Percentiles rank a stretch among this genome's conserved stretches.
phyloP scores from a whole-genome alignment of 2,797 vertebrate genomes.

The Acrossocheilus fasciatus region DNA sequence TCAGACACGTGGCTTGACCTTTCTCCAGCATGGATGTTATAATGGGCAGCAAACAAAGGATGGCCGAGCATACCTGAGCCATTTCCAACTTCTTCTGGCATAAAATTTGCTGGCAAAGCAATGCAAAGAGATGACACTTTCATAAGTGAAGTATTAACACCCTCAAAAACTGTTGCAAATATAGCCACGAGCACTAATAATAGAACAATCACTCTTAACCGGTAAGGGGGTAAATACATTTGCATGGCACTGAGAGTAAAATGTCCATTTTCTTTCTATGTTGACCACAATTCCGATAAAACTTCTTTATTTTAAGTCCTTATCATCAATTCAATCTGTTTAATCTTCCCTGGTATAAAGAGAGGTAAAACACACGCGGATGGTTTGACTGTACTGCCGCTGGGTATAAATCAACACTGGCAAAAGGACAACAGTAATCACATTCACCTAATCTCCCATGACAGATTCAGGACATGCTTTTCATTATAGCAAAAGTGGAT shows the following conservation, averaged over 20 bases:
- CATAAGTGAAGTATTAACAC: constrained; percentile 12
- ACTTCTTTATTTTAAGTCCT: constrained; percentile 69
- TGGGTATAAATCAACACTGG: constrained; percentile 85
- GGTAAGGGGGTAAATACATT: not conserved
- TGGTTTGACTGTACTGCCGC: constrained; percentile 76
- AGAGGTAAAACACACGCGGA: constrained; percentile 73
- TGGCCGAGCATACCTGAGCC: not conserved
- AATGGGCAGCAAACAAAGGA: constrained; percentile 32
- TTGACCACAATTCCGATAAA: constrained; percentile 65
- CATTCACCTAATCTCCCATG: constrained; percentile 93
- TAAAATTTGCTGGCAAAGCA: not conserved
- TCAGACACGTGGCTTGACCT: constrained; percentile 27
- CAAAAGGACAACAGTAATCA: constrained; percentile 93
- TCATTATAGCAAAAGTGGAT: constrained; percentile 94
- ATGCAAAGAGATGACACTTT: not conserved
- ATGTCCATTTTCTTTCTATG: not conserved
- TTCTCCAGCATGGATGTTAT: constrained; percentile 5
- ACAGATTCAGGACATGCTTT: constrained; percentile 97
- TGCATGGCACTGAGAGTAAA: constrained; percentile 12
- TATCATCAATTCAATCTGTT: constrained; percentile 72
- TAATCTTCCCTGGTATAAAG: constrained; percentile 64
- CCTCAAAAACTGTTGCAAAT: not conserved
- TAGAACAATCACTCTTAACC: not conserved
- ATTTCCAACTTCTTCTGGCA: not conserved
- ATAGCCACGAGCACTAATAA: constrained; percentile 14